Base-by-base conservation (phyloP, 2,888 invertebrate genomes). In the Bursaphelenchus okinawaensis region DNA sequence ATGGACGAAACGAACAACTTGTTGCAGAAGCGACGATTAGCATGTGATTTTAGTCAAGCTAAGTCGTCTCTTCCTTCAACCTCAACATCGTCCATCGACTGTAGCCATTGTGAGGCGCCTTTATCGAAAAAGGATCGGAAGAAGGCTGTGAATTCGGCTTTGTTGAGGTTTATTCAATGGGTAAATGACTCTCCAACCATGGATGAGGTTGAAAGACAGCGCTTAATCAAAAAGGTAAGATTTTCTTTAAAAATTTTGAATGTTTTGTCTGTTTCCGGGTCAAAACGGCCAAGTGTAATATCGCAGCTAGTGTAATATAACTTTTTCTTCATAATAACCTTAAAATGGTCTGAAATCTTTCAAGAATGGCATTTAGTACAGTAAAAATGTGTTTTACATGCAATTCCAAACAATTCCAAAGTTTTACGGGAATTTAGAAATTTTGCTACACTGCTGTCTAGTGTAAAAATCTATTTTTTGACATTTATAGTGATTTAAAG, bases 81-180 rank as follows among this genome's bases (percentile, higher is more conserved):
- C 2, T 26, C 57, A 6, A 26, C 57, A 2, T 24, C 27, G 8
- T 19, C 23, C 23, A 19, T 19, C n/a, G 60, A 31, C 9, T 26
- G 51, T 27, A 22, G 19, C 24, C 51, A 31, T 2, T 26, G 16
- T 57, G 31, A 31, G 51, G 60, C 40, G n/a, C 19, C 28, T 31
- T 40, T 40, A 20, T 59, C 60, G 1, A 40, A 22, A n/a, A 50
- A 59, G 4, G 19, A n/a, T 1, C 19, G 50, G n/a, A 50, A 59
- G 19, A 55, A 40, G 29, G 60, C 40, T 40, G 50, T 59, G 3
- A 52, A 59, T 23, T 31, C 60, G 20, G 60, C 60, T 8, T 31
- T 50, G 16, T 24, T 59, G n/a, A 31, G 60, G 4, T 59, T 59
- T 7, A 22, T 59, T n/a, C 60, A 52, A 59, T 59, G 60, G 60